Percentiles rank a stretch among this genome's conserved stretches.
phyloP scores from a whole-genome alignment of 2,113 vertebrate species.

The Vulpes ferrilata region DNA sequence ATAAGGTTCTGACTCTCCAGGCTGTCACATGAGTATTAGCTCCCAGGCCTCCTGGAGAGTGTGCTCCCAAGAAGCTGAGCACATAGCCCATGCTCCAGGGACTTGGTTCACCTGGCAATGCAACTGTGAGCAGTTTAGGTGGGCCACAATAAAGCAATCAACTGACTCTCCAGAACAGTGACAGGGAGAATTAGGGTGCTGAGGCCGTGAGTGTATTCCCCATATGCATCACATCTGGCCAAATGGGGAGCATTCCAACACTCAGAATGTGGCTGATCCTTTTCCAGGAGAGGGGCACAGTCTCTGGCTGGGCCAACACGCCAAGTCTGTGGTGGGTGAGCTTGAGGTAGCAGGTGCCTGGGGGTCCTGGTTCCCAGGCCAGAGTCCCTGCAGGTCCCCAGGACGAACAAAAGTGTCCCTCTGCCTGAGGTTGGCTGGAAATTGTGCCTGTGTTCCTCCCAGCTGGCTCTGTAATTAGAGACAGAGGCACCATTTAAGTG shows the following conservation, averaged over 20 bases:
- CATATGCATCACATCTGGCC: neutral
- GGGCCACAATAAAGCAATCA: neutral
- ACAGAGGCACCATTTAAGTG: slow-evolving; percentile 85
- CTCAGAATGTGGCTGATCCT: neutral
- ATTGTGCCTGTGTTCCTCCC: neutral
- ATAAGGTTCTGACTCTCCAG: slow-evolving; percentile 21
- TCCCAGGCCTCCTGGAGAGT: slow-evolving; percentile 10
- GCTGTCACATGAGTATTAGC: neutral
- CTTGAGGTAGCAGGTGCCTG: slow-evolving; percentile 68
- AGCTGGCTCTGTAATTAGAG: slow-evolving; percentile 83
- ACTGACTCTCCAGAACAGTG: neutral
- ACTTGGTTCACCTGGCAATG: neutral
- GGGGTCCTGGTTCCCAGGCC: slow-evolving; percentile 42
- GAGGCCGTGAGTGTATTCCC: neutral
- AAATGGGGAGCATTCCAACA: neutral
- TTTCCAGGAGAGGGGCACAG: neutral
- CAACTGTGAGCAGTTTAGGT: neutral
- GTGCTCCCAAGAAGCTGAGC: neutral
- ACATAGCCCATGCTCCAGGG: neutral
- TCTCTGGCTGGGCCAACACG: neutral
- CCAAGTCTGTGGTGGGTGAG: neutral
- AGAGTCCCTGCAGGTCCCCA: neutral
- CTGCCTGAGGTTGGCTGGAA: slow-evolving; percentile 61
- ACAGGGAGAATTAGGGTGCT: neutral
- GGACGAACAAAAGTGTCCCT: slow-evolving; percentile 56